Conservation (phyloP, 1,140 invertebrate genomes). For the Bicyclus anynana region DNA sequence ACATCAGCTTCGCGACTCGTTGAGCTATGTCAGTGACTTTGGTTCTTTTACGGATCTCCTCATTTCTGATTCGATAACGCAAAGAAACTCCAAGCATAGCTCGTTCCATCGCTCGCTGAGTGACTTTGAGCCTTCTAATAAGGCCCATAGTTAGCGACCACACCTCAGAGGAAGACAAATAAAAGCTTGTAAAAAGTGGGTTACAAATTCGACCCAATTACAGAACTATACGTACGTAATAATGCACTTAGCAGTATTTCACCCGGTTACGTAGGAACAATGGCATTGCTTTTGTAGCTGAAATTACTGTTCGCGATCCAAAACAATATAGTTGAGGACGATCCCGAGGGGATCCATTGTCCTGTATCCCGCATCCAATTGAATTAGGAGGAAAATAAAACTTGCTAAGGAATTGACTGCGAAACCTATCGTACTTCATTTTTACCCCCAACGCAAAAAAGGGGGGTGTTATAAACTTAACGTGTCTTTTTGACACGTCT, state of each 20-base stretch:
- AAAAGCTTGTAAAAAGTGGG: background rate
- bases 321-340: constrained; percentile 25
- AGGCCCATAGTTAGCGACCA: too few relatives aligned
- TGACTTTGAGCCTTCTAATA: too few relatives aligned
- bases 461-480: too few relatives aligned
- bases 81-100: too few relatives aligned
- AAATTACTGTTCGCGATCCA: constrained; percentile 27
- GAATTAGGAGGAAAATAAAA: constrained; percentile 33
- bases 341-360: constrained; percentile 26
- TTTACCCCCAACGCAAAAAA: background rate
- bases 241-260: constrained; percentile 5
- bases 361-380: constrained; percentile 27
- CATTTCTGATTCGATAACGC: too few relatives aligned
- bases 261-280: constrained; percentile 13
- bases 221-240: background rate
- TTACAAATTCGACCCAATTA: background rate
- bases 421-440: background rate
- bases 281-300: constrained; percentile 14
- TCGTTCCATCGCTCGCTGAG: too few relatives aligned
- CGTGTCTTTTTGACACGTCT: too few relatives aligned
- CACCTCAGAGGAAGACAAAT: too few relatives aligned
- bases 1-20: too few relatives aligned
- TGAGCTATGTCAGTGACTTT: too few relatives aligned
- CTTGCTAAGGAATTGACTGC: constrained; percentile 21
- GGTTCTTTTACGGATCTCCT: too few relatives aligned